Conservation (phyloP, 2,113 vertebrate genomes). For the Solea senegalensis region DNA sequence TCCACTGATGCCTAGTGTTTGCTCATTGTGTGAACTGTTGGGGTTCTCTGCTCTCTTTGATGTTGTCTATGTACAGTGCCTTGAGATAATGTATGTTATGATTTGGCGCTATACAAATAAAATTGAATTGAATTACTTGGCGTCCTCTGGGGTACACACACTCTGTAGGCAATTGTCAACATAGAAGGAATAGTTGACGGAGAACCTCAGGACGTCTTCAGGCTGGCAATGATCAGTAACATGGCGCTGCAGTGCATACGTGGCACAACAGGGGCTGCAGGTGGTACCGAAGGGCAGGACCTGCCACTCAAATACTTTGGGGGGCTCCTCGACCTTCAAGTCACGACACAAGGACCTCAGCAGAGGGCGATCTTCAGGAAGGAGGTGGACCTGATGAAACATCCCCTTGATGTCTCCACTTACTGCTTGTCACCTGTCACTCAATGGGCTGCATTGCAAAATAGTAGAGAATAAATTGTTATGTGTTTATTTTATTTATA, state of each 20-base stretch:
- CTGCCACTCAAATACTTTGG: conserved; percentile 15
- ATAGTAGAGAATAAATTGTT: no score
- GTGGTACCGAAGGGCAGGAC: conserved; percentile 18
- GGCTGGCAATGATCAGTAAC: neutral
- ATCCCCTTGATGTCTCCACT: conserved; percentile 13
- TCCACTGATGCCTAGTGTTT: no score
- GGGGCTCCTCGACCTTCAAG: neutral
- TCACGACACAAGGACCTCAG: neutral
- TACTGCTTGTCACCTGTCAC: neutral
- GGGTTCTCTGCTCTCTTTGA: no score
- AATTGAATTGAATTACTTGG: no score
- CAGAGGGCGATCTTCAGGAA: neutral
- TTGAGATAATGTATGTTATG: no score
- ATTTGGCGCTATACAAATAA: no score
- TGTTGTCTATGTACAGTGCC: no score
- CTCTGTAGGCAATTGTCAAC: conserved; percentile 25
- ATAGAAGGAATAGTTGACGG: conserved; percentile 17
- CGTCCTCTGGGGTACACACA: neutral
- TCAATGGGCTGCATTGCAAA: no score
- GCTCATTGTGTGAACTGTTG: no score
- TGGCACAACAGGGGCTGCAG: conserved; percentile 30
- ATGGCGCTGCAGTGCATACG: conserved; percentile 8
- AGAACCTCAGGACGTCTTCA: neutral
- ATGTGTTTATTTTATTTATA: no score
- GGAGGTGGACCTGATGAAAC: conserved; percentile 10